These are phyloP conservation scores for Sesia apiformis DNA, from an alignment of 2,888 invertebrate species.

Conservation along the genomic window DNA sequence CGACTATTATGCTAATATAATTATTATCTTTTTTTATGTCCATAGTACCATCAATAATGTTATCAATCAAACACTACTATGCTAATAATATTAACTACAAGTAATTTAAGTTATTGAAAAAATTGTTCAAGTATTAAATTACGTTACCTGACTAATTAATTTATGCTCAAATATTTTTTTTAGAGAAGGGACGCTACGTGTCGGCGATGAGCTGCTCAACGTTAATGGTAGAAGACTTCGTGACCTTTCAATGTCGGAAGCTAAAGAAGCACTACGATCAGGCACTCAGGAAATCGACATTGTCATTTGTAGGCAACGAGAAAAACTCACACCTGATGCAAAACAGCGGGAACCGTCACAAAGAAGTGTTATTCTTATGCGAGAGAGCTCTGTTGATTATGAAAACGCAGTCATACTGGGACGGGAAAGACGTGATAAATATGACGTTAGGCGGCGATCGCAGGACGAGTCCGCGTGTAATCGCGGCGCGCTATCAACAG, in stretches of 20 bases:
- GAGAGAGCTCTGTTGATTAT: constrained; percentile 82
- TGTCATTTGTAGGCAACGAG: constrained; percentile 74
- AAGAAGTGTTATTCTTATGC: constrained; percentile 51
- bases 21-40: too few relatives aligned
- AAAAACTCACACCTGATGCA: constrained; percentile 29
- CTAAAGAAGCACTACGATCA: constrained; percentile 77
- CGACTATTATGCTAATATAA: too few relatives aligned
- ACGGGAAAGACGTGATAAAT: constrained; percentile 63
- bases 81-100: too few relatives aligned
- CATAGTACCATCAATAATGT: too few relatives aligned
- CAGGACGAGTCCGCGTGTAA: constrained; percentile 68
- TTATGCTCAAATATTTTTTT: constrained; percentile 15
- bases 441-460: constrained; percentile 78
- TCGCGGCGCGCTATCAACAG: constrained; percentile 60
- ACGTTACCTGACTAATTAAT: not conserved
- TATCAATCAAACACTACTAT: too few relatives aligned
- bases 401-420: constrained; percentile 76
- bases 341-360: constrained; percentile 36
- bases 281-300: constrained; percentile 78
- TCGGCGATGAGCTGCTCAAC: constrained; percentile 82
- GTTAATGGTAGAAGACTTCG: constrained; percentile 81
- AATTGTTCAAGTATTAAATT: too few relatives aligned
- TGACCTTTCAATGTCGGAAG: constrained; percentile 78
- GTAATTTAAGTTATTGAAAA: too few relatives aligned
- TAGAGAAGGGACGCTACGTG: constrained; percentile 78